phyloP scores from a whole-genome alignment of 1,140 invertebrate species.

The Leptinotarsa lineolata region DNA sequence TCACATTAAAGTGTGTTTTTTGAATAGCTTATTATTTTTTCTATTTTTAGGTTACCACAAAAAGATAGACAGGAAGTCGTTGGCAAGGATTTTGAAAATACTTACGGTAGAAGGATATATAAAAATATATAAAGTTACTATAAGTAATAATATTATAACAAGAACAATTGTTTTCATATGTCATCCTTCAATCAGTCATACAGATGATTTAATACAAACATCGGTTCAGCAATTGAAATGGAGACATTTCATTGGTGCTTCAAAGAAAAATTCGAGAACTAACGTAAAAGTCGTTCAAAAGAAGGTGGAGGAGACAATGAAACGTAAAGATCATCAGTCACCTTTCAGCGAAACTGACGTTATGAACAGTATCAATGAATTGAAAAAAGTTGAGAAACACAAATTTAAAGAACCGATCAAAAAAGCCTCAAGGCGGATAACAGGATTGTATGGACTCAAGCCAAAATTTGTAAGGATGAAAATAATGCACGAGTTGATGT shows the following conservation, averaged over 20 bases:
- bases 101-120: conserved; percentile 64
- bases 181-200: conserved; percentile 59
- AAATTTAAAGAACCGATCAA: conserved; percentile 1
- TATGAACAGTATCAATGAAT: conserved; percentile 37
- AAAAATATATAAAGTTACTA: conserved; percentile 63
- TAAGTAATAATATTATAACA: conserved; percentile 58
- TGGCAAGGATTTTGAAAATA: conserved; percentile 63
- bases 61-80: conserved; percentile 67
- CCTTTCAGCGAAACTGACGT: conserved; percentile 37
- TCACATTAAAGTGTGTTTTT: neutral
- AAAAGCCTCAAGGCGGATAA: conserved; percentile 14
- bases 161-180: conserved; percentile 64
- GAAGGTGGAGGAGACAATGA: conserved; percentile 9
- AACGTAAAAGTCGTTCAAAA: conserved; percentile 3
- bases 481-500: conserved; percentile 70
- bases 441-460: conserved; percentile 41
- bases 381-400: conserved; percentile 34
- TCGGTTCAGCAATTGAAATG: conserved; percentile 64
- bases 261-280: conserved; percentile 6
- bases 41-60: conserved; percentile 58
- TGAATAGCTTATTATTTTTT: conserved; percentile 38
- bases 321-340: conserved; percentile 15
- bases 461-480: conserved; percentile 74
- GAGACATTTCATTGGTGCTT: conserved; percentile 54
- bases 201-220: conserved; percentile 62